Conservation (phyloP, 53 echinoderm and acorn worm genomes). For the Crossaster papposus region DNA sequence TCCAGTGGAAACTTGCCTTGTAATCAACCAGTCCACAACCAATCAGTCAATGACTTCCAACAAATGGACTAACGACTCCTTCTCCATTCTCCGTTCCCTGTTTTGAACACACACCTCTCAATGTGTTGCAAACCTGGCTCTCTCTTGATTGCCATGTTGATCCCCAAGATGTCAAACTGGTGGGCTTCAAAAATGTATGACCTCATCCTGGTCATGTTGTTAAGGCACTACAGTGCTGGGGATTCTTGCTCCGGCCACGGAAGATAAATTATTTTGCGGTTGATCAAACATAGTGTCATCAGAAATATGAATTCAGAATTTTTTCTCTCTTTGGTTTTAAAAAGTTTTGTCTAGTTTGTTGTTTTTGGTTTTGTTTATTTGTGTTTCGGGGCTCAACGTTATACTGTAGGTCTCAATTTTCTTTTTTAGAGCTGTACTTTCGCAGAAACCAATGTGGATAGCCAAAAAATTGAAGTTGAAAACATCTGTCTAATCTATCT, state of each 20-base stretch:
- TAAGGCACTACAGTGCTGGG: background rate
- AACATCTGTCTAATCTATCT: too few species aligned
- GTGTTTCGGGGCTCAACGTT: too few species aligned
- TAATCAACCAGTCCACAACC: background rate
- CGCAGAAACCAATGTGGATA: too few species aligned
- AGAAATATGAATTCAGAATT: background rate
- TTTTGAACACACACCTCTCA: background rate
- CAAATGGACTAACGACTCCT: background rate
- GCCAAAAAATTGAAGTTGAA: too few species aligned
- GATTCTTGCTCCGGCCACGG: background rate
- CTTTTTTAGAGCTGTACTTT: too few species aligned
- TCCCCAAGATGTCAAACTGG: constrained; percentile 9
- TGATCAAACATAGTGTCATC: background rate
- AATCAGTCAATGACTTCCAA: background rate
- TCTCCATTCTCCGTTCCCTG: background rate
- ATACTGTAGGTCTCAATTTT: too few species aligned
- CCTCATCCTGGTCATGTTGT: background rate
- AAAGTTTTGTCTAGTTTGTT: background rate
- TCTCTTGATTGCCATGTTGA: background rate
- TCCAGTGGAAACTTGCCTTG: background rate
- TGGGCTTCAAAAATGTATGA: background rate
- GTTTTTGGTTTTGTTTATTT: background rate
- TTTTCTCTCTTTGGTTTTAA: background rate
- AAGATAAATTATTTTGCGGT: background rate
- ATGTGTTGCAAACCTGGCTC: background rate